Conservation (phyloP, 2,113 vertebrate species). For the Micromys minutus region DNA sequence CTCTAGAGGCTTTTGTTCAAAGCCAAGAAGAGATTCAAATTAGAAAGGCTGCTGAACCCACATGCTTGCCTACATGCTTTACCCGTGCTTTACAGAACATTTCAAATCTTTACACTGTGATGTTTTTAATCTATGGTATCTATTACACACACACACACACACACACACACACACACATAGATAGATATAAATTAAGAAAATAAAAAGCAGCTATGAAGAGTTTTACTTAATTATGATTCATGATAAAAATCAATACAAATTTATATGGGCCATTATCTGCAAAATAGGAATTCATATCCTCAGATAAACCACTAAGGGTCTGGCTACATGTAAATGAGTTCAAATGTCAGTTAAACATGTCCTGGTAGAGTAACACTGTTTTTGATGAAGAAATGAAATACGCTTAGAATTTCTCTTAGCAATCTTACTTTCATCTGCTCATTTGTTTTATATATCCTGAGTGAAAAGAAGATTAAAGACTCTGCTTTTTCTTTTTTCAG, state of each 20-base stretch:
- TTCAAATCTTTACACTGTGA: background rate
- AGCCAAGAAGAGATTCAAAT: slow-evolving; percentile 39
- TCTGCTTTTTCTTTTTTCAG: background rate
- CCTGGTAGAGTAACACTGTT: background rate
- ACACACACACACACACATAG: background rate
- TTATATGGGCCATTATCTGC: background rate
- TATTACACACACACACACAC: background rate
- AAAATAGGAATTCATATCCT: slow-evolving; percentile 45
- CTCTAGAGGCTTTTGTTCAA: slow-evolving; percentile 6
- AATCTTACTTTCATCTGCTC: background rate
- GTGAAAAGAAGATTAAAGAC: background rate
- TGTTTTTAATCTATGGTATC: background rate
- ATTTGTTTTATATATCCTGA: background rate
- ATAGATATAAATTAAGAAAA: background rate
- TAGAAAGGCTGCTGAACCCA: slow-evolving; percentile 41
- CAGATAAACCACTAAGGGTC: background rate
- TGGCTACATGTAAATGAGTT: slow-evolving; percentile 47
- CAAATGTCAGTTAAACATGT: slow-evolving; percentile 15
- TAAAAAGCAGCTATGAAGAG: background rate
- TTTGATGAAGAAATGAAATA: background rate
- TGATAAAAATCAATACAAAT: slow-evolving; percentile 29
- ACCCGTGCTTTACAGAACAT: background rate
- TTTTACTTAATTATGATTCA: slow-evolving; percentile 39
- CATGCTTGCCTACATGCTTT: background rate
- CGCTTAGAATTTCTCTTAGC: background rate